A percentile compares a stretch with the other conserved stretches of the same genome.
Conservation (phyloP, 2,888 invertebrate species). For the Lasius fuliginosus region DNA sequence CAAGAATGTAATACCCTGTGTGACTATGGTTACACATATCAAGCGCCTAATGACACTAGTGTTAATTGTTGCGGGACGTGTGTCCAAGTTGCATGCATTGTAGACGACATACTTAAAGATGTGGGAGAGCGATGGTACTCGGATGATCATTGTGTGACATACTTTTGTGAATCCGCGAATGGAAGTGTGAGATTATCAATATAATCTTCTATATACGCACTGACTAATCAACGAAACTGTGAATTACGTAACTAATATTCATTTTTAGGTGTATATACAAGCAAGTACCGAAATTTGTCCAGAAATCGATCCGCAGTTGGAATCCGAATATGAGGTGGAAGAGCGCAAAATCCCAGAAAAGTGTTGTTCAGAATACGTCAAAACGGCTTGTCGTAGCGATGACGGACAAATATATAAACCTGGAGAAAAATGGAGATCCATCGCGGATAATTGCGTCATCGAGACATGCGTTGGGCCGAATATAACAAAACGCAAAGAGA, state of each 20-base stretch:
- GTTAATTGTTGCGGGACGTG: conserved; percentile 90
- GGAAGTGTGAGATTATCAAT: conserved; percentile 86
- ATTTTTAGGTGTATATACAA: conserved; percentile 88
- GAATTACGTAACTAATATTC: neutral
- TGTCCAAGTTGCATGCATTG: conserved; percentile 88
- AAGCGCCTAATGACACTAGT: conserved; percentile 83
- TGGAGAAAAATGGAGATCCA: conserved; percentile 87
- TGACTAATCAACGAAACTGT: neutral
- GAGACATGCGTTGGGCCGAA: conserved; percentile 86
- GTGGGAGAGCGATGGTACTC: conserved; percentile 89
- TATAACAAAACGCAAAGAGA: conserved; percentile 86
- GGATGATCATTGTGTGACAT: conserved; percentile 89
- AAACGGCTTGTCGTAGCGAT: conserved; percentile 88
- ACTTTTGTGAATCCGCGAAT: conserved; percentile 88
- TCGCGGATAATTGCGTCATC: conserved; percentile 87
- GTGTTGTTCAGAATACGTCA: conserved; percentile 88
- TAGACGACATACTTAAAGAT: conserved; percentile 86
- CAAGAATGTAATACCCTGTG: conserved; percentile 79
- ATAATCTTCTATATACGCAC: neutral
- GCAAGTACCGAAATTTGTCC: conserved; percentile 87
- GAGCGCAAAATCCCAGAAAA: conserved; percentile 86
- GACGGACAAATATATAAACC: conserved; percentile 87
- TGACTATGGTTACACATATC: conserved; percentile 89
- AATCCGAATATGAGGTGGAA: conserved; percentile 87
- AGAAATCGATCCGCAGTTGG: conserved; percentile 83